Evolutionary conservation across 2,797 vertebrate species (phyloP).

Genomic region (Galago senegalensis): DNA sequence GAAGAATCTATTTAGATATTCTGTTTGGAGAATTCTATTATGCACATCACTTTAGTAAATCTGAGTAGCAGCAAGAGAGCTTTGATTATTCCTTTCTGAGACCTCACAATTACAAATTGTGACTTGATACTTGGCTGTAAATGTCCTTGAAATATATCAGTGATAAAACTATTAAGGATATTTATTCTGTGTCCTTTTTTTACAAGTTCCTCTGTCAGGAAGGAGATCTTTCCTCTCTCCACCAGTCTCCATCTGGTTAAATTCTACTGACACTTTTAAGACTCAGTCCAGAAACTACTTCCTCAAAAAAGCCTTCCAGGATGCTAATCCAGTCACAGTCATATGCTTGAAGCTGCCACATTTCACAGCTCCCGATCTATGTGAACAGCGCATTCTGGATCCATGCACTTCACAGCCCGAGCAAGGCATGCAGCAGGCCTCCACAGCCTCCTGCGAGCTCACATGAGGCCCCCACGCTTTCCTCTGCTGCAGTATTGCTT

Average conservation of each 20-base stretch:
- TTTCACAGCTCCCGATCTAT: not conserved
- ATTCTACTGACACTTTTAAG: not conserved
- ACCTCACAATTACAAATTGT: not conserved
- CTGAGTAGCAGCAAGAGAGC: not conserved
- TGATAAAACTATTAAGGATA: not conserved
- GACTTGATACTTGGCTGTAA: not conserved
- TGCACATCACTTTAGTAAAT: not conserved
- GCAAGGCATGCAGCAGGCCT: not conserved
- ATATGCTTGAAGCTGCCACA: not conserved
- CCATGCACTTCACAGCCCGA: not conserved
- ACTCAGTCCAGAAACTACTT: not conserved
- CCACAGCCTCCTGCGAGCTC: not conserved
- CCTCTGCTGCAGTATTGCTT: not conserved
- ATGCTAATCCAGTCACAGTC: not conserved
- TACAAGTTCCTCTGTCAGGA: not conserved
- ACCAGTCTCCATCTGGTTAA: not conserved
- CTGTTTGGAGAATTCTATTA: not conserved
- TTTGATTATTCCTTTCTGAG: not conserved
- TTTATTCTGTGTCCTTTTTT: not conserved
- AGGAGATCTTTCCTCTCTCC: not conserved
- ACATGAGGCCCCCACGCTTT: accelerated
- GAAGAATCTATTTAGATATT: not conserved
- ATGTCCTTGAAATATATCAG: not conserved
- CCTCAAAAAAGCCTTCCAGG: not conserved
- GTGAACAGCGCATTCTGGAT: not conserved